Base-by-base conservation (phyloP, 1,140 invertebrate species). In the Philopotamus ludificatus region DNA sequence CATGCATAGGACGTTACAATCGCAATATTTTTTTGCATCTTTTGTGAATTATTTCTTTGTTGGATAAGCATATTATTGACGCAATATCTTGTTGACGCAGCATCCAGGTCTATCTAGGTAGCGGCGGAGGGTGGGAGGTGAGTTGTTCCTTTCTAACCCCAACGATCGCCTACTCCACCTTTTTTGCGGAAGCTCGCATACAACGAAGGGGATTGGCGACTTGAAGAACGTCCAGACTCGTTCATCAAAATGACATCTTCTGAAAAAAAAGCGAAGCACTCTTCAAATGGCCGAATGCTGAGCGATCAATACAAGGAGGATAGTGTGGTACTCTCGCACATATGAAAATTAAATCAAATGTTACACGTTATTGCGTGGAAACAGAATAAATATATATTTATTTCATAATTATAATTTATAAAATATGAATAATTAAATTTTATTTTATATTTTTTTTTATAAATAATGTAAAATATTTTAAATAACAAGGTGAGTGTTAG, bases 121-220 rank as follows among this genome's bases (percentile, higher is more conserved):
- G 15, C 10, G 44, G 4, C 23, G 4, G 9, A 26, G 21, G 18
- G 34, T 9, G 8, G 23, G 21, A 34, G 12, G 51, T 16, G 15
- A 20, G 49, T 8, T 51, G 51, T 54, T 23, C 34, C 18, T 54
- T 54, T 26, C 23, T 15, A 54, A 54, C 51, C 51, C 51, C 51
- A 26, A 34, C 21, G 47, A n/a, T 15, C 12, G 28, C 28, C 28
- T 34, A 34, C 12, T 4, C 15, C 18, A 47, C 44, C 44, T 47
- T 47, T 47, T 47, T 47, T 47, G 44, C 44, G 44, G 44, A 47
- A 8, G 44, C 4, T 16, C 18, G 18, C 18, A 20, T 47, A 47
- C 44, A 47, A 16, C 44, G 44, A 51, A 54, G 51, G 51, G 51
- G 51, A 54, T 54, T 22, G 51, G 18, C 51, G 51, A 54, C 51